Base-by-base conservation (phyloP, 2,888 invertebrate genomes). In the Merodon equestris region DNA sequence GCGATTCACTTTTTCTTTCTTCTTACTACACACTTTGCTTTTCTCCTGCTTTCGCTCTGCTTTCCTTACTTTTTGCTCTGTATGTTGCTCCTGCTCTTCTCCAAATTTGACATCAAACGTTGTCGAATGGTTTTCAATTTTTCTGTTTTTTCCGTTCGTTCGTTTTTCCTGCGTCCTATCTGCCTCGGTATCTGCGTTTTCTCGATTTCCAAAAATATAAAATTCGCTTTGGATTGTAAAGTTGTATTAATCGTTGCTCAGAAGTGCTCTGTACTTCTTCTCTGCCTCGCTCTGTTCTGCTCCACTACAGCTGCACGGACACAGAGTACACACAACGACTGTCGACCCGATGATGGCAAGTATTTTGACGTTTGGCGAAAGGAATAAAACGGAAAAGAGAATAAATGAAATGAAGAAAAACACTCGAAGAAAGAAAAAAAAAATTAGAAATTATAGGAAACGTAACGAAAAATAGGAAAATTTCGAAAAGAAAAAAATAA, bases 191-290 rank as follows among this genome's bases (percentile, higher is more conserved):
- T 63, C 45, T 72, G 63, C 44, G 63, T 64, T 64, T 51, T 51
- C 48, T 50, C 38, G 56, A 77, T 68, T 77, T 73, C 73, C 77
- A 72, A 77, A 73, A 77, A 73, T 73, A 73, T 57, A 61, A 73
- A 44, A 53, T 45, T 66, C 51, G 50, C 53, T 27, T 40, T 47
- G 36, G 38, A 51, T 27, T n/a, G n/a, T n/a, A n/a, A n/a, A n/a
- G n/a, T n/a, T n/a, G n/a, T n/a, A n/a, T n/a, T n/a, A n/a, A n/a
- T n/a, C n/a, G n/a, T n/a, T n/a, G n/a, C n/a, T 27, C 7, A 27
- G 14, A 66, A 58, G 14, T 61, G 19, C 40, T 18, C 34, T 51
- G 42, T 56, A 47, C 70, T 15, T 56, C 44, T 56, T 56, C 56
- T 58, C 44, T 66, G 51, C 61, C 47, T 47, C 58, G 48, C 54